Base-by-base conservation (phyloP, 2,888 invertebrate genomes). In the Vesta saturnalis region DNA sequence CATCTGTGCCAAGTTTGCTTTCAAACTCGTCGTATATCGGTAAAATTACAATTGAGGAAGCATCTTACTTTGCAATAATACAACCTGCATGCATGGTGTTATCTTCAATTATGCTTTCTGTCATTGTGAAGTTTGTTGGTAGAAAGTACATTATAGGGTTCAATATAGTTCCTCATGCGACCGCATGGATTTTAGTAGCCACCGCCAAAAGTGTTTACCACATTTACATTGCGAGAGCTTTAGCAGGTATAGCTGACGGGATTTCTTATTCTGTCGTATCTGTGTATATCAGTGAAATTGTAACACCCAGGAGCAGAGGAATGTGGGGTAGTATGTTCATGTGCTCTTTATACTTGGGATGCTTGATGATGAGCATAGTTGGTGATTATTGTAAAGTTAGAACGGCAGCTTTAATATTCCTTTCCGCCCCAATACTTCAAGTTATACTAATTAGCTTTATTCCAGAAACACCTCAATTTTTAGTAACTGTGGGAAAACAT, bases 351-450 rank as follows among this genome's bases (percentile, higher is more conserved):
- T 77, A 78, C 57, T 55, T 79, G 10, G 81, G 81, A 19, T 74
- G 77, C 19, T 76, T 79, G 15, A 15, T 76, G 10, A 76, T 79
- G 19, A 81, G 87, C 82, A 84, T 87, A 78, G 85, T 89, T 73
- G 89, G 89, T 14, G 87, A 87, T 4, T 87, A 85, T 79, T 86
- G 87, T 19, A 81, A 85, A 69, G 86, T 89, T 81, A 78, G 79
- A 72, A 81, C 80, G 18, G 83, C 89, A 70, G 88, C 88, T 62
- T 83, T 83, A 63, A 85, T 89, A 78, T 89, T 89, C 78, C 83
- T 88, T 73, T 79, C 86, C 71, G 83, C 89, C 61, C 88, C 90
- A 10, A 80, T 89, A 35, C 74, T 87, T 39, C 88, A 89, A 76
- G 81, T 89, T 21, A 63, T 88, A 14, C 82, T 86, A 15, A 88